Base-by-base conservation (phyloP, 2,797 vertebrate genomes). In the Macropus fuliginosus region DNA sequence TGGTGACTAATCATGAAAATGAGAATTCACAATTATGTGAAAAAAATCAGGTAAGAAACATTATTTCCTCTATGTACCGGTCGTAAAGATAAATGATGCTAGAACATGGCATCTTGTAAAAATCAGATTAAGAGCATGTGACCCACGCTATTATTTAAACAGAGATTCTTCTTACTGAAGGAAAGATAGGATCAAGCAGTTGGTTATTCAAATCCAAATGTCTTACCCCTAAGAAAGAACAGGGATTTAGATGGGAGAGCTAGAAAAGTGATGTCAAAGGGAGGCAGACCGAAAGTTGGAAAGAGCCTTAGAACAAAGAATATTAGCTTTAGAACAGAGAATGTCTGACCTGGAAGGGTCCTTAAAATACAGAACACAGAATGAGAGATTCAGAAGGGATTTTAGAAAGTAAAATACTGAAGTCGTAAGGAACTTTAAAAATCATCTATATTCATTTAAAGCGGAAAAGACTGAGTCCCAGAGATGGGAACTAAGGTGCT, bases 21-120 rank as follows among this genome's bases (percentile, higher is more conserved):
- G 24, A 96, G 62, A 94, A 90, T 93, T 89, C 59, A 96, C 50
- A 93, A 93, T 54, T 0, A 50, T 34, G 91, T 27, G 34, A 89
- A 27, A 46, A 91, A 91, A 87, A 87, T 87, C 40, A 28, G 40
- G 24, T 87, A 87, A 46, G 74, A 50, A 87, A 28, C 40, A 87
- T 87, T 87, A 46, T 50, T 87, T 87, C 24, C 40, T 50, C 74
- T 6, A 27, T 50, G 40, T 40, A 87, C 74, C 4, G 1, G 40
- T 50, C 10, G 27, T 87, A 40, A 50, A 87, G 74, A 87, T 46
- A 87, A 28, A 87, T 87, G 40, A 87, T 46, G 62, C 5, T 74
- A 74, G n/a, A 74, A n/a, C 62, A 74, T 21, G 40, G 40, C 74
- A 27, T 87, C 74, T 87, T 87, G 50, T 87, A 87, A 87, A 87